phyloP scores from a whole-genome alignment of 2,113 vertebrate species.

The Notarius lentiginosus region DNA sequence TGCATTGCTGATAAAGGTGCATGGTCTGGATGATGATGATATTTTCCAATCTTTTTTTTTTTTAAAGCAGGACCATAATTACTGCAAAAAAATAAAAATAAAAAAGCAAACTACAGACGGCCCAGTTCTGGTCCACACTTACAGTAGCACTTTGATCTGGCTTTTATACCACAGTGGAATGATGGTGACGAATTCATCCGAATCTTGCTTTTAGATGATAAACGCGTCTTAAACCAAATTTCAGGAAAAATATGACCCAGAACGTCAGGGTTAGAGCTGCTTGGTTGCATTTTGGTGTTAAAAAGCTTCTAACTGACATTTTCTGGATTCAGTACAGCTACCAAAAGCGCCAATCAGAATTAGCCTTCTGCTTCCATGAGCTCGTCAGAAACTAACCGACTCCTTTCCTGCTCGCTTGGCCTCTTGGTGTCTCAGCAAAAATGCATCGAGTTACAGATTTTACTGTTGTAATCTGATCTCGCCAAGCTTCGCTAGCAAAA shows the following conservation, averaged over 20 bases:
- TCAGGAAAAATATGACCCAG: background rate
- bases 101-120: background rate
- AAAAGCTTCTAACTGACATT: background rate
- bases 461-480: background rate
- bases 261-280: background rate
- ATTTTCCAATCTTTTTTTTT: background rate
- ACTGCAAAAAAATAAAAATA: background rate
- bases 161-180: background rate
- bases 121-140: background rate
- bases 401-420: background rate
- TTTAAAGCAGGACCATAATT: background rate
- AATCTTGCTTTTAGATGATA: background rate
- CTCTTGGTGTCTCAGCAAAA: background rate
- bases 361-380: background rate
- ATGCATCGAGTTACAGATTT: too few relatives aligned
- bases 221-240: background rate
- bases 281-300: background rate
- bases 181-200: background rate
- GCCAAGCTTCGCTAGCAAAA: background rate
- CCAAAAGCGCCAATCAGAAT: background rate
- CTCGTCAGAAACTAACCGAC: background rate
- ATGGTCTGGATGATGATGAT: conserved; percentile 60
- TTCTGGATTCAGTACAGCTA: background rate
- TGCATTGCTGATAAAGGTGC: conserved; percentile 71
- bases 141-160: background rate